Percentiles rank a stretch among this genome's conserved stretches.
These are phyloP conservation scores for rabbit (Oryctolagus cuniculus) DNA, from an alignment of 2,113 vertebrate species.

Conservation along the genomic window DNA sequence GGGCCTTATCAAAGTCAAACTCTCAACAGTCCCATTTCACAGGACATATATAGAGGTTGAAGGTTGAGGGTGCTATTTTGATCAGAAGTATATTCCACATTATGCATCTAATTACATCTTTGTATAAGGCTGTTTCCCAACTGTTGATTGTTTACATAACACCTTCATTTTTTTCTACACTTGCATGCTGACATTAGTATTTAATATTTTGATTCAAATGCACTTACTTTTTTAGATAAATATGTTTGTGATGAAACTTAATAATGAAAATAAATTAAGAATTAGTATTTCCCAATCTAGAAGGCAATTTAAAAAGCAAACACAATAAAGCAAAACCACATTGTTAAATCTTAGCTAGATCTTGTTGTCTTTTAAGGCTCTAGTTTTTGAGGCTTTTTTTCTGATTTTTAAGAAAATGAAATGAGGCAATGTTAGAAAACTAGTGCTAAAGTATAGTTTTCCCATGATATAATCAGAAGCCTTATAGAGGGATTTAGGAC, in stretches of 20 bases:
- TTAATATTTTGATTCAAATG: conserved; percentile 42
- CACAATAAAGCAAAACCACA: background rate
- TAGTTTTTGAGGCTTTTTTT: background rate
- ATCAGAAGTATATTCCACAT: background rate
- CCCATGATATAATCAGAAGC: background rate
- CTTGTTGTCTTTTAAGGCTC: background rate
- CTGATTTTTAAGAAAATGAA: background rate
- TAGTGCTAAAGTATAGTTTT: background rate
- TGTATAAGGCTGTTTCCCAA: background rate
- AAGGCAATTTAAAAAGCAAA: background rate
- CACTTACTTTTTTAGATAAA: background rate
- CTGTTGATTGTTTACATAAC: background rate
- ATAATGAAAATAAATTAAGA: conserved; percentile 33
- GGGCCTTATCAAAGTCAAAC: background rate
- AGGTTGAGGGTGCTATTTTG: background rate
- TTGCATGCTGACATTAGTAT: background rate
- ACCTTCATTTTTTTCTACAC: background rate
- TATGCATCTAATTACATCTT: background rate
- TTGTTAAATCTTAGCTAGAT: background rate
- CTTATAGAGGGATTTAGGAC: background rate
- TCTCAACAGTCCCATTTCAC: background rate
- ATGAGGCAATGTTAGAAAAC: background rate
- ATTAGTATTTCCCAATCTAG: background rate
- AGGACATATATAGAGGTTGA: background rate
- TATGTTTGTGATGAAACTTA: conserved; percentile 12